These are phyloP conservation scores for Hylaeus anthracinus DNA, from an alignment of 1,140 invertebrate species.

Conservation along the genomic window DNA sequence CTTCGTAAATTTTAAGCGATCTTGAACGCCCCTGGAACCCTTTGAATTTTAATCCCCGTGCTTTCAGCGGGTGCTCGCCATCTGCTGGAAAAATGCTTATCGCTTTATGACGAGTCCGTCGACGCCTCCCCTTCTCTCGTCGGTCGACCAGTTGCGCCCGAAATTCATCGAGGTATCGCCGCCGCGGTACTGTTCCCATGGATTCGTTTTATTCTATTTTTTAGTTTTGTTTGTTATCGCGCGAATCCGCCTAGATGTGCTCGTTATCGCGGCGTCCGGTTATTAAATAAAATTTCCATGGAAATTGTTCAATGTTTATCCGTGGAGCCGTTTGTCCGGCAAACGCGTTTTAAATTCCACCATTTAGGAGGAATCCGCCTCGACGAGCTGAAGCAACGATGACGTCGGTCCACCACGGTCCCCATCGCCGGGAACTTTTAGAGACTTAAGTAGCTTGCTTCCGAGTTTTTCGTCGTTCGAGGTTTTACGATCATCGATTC, in stretches of 20 bases:
- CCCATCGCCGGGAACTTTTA: neutral
- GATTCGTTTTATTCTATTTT: neutral
- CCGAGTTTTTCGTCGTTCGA: too few species aligned
- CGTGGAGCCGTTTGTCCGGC: too few species aligned
- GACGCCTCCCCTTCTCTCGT: neutral
- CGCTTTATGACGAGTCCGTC: constrained; percentile 40
- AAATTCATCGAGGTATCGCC: neutral
- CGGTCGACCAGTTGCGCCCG: constrained; percentile 31
- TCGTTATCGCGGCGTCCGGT: neutral
- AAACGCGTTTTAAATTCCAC: neutral
- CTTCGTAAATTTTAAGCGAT: constrained; percentile 65
- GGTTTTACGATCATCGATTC: too few species aligned
- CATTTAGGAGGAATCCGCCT: neutral
- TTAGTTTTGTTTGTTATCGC: neutral
- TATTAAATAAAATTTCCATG: constrained; percentile 5
- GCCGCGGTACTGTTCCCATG: neutral
- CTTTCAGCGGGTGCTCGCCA: constrained; percentile 29
- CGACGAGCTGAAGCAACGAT: neutral
- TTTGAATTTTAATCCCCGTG: constrained; percentile 65
- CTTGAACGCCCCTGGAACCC: constrained; percentile 39
- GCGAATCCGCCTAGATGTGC: too few species aligned
- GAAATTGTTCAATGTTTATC: neutral
- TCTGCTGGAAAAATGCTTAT: constrained; percentile 55
- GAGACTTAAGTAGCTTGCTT: too few species aligned
- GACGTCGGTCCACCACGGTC: too few species aligned